Percentiles rank a stretch among this genome's conserved stretches.
phyloP scores from a whole-genome alignment of 2,113 vertebrate genomes.

The Mola mola region DNA sequence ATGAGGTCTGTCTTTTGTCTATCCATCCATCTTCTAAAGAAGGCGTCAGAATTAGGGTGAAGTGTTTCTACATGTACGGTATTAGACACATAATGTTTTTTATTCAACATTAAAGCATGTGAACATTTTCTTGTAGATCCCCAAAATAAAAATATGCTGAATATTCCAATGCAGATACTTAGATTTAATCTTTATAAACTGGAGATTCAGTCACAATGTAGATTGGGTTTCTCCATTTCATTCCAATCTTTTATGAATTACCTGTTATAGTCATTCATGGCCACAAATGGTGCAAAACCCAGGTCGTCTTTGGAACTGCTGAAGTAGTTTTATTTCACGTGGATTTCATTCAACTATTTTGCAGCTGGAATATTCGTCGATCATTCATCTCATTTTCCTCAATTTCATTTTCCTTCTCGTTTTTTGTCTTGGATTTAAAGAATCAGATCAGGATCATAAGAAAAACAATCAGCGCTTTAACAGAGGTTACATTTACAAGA shows the following conservation, averaged over 20 bases:
- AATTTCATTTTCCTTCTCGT: too few relatives aligned
- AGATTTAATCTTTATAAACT: not conserved
- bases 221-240: slow-evolving; percentile 8
- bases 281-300: slow-evolving; percentile 43
- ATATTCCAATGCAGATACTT: not conserved
- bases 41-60: too few relatives aligned
- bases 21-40: too few relatives aligned
- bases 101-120: not conserved
- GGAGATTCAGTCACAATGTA: not conserved
- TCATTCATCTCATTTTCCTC: too few relatives aligned
- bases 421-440: too few relatives aligned
- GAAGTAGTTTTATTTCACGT: slow-evolving; percentile 24
- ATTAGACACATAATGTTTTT: slow-evolving; percentile 1
- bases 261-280: slow-evolving; percentile 46
- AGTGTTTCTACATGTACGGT: too few relatives aligned
- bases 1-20: too few relatives aligned
- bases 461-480: too few relatives aligned
- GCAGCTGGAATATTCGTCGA: slow-evolving; percentile 32
- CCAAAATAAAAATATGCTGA: too few relatives aligned
- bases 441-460: too few relatives aligned
- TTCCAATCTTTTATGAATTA: slow-evolving; percentile 9
- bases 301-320: slow-evolving; percentile 24
- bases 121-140: too few relatives aligned
- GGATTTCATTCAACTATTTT: slow-evolving; percentile 31
- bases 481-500: too few relatives aligned